Percentiles rank a stretch among this genome's conserved stretches.
These are phyloP conservation scores for Xiphorhynchus elegans DNA, from an alignment of 2,113 vertebrate genomes.

Conservation along the genomic window DNA sequence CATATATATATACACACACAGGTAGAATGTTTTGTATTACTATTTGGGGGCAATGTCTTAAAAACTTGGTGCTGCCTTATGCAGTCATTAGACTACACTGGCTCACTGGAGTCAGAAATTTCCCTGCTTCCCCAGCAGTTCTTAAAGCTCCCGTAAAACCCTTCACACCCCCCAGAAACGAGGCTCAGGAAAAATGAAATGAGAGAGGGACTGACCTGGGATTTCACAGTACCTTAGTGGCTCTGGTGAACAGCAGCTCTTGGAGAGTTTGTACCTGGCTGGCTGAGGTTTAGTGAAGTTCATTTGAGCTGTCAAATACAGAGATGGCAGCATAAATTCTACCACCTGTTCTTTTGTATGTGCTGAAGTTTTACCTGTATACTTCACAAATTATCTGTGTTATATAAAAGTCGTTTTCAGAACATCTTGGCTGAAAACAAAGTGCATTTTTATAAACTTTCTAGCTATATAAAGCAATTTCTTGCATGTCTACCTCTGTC, in stretches of 20 bases:
- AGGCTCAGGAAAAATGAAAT: not conserved
- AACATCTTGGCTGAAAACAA: not conserved
- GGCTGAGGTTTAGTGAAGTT: not conserved
- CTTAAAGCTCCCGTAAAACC: not conserved
- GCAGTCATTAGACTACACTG: not conserved
- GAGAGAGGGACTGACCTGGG: not conserved
- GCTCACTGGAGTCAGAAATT: not conserved
- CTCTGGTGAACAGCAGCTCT: not conserved
- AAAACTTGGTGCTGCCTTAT: not conserved
- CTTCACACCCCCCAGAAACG: not conserved
- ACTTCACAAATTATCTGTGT: not conserved
- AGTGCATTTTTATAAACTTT: not conserved
- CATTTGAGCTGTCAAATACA: not conserved
- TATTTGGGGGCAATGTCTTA: not conserved
- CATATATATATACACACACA: fast-evolving
- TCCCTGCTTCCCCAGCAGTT: not conserved
- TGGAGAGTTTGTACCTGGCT: not conserved
- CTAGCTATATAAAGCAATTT: not conserved
- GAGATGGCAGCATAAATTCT: not conserved
- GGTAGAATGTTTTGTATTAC: not conserved
- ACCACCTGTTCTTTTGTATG: not conserved
- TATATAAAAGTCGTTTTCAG: not conserved
- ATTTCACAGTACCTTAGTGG: not conserved
- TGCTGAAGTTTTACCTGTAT: not conserved
- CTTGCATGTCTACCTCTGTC: not conserved